Evolutionary conservation across 2,888 invertebrate species (phyloP).

Genomic region (Lapara coniferarum): DNA sequence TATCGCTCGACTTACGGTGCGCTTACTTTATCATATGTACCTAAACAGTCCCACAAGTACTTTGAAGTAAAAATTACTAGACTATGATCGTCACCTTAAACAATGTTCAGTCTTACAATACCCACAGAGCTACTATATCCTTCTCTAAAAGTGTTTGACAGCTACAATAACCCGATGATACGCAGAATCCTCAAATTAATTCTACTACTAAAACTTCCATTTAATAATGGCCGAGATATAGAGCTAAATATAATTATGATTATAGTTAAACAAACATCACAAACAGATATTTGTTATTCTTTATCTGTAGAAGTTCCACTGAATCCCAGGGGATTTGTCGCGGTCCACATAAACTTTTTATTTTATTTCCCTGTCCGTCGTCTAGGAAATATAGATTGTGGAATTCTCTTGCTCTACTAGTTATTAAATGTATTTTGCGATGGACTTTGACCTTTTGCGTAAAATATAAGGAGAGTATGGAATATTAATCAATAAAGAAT

Average conservation of each 20-base stretch:
- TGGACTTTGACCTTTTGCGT: background rate
- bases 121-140: too few relatives aligned
- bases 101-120: too few relatives aligned
- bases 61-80: too few relatives aligned
- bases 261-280: background rate
- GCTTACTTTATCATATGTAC: too few relatives aligned
- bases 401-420: background rate
- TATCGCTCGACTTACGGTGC: too few relatives aligned
- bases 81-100: too few relatives aligned
- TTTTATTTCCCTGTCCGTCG: constrained; percentile 24
- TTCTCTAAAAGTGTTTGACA: too few relatives aligned
- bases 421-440: background rate
- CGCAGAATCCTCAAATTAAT: too few relatives aligned
- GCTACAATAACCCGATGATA: too few relatives aligned
- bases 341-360: constrained; percentile 25
- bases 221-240: background rate
- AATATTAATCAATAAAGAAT: background rate
- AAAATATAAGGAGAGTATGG: too few relatives aligned
- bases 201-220: too few relatives aligned
- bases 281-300: constrained; percentile 4
- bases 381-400: constrained; percentile 17
- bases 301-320: constrained; percentile 18
- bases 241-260: background rate
- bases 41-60: too few relatives aligned
- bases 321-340: constrained; percentile 26